Base-by-base conservation (phyloP, 2,888 invertebrate genomes). In the Gnatocerus cornutus region DNA sequence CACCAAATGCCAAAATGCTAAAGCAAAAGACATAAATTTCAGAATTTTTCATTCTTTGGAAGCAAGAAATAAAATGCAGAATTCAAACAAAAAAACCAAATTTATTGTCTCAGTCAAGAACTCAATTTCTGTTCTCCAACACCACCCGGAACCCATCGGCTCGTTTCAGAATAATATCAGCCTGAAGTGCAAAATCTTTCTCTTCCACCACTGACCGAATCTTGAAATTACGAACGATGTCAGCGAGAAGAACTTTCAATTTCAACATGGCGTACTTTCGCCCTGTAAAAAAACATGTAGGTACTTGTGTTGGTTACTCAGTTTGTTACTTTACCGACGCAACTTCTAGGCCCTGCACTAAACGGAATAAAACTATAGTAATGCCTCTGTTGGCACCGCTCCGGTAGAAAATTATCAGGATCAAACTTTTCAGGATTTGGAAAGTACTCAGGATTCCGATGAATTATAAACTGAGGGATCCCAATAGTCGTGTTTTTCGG, bases 211-310 rank as follows among this genome's bases (percentile, higher is more conserved):
- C 89, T 0, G 92, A 91, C n/a, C 86, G 85, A n/a, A 91, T 84
- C 66, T 87, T 88, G 84, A 88, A 93, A 82, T 91, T 91, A 67
- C 93, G 89, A 69, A 93, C 81, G 48, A 93, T 88, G 3, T 92
- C 92, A 0, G 92, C 90, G 0, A 93, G 86, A 0, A 93, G 85
- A n/a, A 93, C 89, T 84, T 93, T 93, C 70, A 93, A 85, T 81
- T 93, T 93, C 61, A 93, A 83, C 87, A 93, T 89, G n/a, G 93
- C 93, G 82, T 93, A 93, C 85, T 93, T 93, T 43, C 93, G 91
- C 52, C 93, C 89, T 89, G 79, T 6, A 63, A 63, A n/a, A 33
- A 33, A n/a, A 29, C 29, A 7, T 7, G 29, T 29, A 29, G 5
- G 5, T 5, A 7, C 4, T 29, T 7, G 29, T 4, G 29, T 5